Conservation (phyloP, 2,888 invertebrate genomes). For the Acronicta psi region DNA sequence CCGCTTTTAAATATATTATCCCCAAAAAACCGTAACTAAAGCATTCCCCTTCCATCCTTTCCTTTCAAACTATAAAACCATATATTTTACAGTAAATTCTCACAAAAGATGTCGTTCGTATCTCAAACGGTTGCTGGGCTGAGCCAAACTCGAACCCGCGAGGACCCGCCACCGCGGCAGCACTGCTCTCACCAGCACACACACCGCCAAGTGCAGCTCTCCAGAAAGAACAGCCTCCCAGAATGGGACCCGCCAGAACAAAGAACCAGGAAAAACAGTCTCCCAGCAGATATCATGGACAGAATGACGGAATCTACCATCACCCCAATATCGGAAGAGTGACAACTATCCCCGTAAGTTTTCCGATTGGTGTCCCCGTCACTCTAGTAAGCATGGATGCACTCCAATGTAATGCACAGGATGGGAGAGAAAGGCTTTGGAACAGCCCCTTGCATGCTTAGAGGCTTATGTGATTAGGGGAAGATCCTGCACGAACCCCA, state of each 20-base stretch:
- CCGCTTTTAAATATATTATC: too few relatives aligned
- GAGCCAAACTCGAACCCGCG: conserved; percentile 79
- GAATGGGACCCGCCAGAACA: conserved; percentile 86
- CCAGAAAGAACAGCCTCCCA: conserved; percentile 85
- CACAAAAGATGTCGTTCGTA: conserved; percentile 85
- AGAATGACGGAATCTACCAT: conserved; percentile 68
- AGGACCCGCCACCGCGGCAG: conserved; percentile 80
- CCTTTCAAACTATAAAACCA: conserved; percentile 46
- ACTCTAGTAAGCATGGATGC: conserved; percentile 86
- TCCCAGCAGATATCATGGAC: conserved; percentile 81
- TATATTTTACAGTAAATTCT: conserved; percentile 68
- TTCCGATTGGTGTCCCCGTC: conserved; percentile 81
- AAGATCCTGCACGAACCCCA: conserved; percentile 82
- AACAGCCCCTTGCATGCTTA: conserved; percentile 87
- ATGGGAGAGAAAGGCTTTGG: conserved; percentile 79
- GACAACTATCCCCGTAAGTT: conserved; percentile 85
- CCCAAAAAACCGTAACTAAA: too few relatives aligned
- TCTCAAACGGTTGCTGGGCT: conserved; percentile 89
- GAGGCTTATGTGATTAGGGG: conserved; percentile 84
- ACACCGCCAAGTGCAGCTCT: conserved; percentile 77
- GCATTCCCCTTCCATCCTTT: conserved; percentile 1
- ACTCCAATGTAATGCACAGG: conserved; percentile 74
- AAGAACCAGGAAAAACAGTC: conserved; percentile 83
- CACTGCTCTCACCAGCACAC: conserved; percentile 86
- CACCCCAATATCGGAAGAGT: conserved; percentile 76